phyloP scores from a whole-genome alignment of 2,888 invertebrate species.

The Eurytoma californica region DNA sequence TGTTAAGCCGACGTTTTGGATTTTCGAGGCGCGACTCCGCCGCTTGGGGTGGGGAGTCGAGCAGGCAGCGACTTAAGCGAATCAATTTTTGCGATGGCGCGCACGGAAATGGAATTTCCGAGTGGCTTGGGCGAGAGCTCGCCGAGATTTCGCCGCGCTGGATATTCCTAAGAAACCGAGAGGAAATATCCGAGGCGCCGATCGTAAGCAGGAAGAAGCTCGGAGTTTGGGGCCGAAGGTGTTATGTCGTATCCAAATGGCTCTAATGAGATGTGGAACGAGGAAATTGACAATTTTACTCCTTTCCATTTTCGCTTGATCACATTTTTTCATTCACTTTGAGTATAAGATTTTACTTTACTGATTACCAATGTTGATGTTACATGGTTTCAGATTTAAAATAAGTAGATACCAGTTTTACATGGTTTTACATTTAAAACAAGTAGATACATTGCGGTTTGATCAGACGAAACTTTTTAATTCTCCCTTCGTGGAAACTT shows the following conservation, averaged over 20 bases:
- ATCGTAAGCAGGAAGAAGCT: conserved; percentile 48
- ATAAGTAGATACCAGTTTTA: too few relatives aligned
- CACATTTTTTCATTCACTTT: neutral
- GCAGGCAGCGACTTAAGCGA: conserved; percentile 68
- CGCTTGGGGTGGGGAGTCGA: conserved; percentile 57
- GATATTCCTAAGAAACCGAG: conserved; percentile 55
- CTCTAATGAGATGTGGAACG: conserved; percentile 55
- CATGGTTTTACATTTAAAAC: too few relatives aligned
- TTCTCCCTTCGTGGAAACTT: too few relatives aligned
- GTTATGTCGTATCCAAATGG: conserved; percentile 42
- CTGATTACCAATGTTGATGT: too few relatives aligned
- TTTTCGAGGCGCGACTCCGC: conserved; percentile 39
- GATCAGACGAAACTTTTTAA: too few relatives aligned
- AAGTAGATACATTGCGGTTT: too few relatives aligned
- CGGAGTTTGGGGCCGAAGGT: neutral
- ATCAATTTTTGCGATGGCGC: conserved; percentile 70
- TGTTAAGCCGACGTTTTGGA: conserved; percentile 61
- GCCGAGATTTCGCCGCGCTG: conserved; percentile 33
- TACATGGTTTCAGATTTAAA: too few relatives aligned
- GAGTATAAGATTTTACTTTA: too few relatives aligned
- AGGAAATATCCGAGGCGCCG: conserved; percentile 57
- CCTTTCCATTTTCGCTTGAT: neutral
- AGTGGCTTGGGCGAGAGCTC: conserved; percentile 11
- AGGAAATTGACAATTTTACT: neutral
- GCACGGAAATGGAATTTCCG: conserved; percentile 64